A percentile compares a stretch with the other conserved stretches of the same genome.
These are phyloP conservation scores for Xestia ashworthii DNA, from an alignment of 2,888 invertebrate species.

Conservation along the genomic window DNA sequence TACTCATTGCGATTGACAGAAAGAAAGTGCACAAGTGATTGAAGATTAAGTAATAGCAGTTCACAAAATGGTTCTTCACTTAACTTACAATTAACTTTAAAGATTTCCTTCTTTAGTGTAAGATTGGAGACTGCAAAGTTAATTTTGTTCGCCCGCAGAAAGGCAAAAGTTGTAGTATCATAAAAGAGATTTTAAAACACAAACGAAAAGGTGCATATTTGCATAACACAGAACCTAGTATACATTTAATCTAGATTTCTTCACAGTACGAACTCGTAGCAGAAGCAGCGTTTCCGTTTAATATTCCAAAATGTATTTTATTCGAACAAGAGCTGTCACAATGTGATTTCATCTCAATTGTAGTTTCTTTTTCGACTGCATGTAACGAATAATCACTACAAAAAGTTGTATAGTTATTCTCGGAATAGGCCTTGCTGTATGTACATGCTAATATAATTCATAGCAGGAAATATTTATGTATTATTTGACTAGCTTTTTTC, in stretches of 20 bases:
- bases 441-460: conserved; percentile 12
- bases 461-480: conserved; percentile 10
- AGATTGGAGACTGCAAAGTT: conserved; percentile 9
- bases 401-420: conserved; percentile 18
- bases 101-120: not conserved
- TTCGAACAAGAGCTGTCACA: conserved; percentile 10
- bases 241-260: conserved; percentile 40
- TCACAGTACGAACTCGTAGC: conserved; percentile 11
- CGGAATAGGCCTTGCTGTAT: not conserved
- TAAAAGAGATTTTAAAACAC: conserved; percentile 11
- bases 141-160: conserved; percentile 25
- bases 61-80: conserved; percentile 24
- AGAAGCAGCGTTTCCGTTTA: conserved; percentile 22
- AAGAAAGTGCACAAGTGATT: conserved; percentile 74
- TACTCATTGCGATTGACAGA: conserved; percentile 71
- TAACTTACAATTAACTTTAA: not conserved
- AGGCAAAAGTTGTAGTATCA: not conserved
- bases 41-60: conserved; percentile 35
- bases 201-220: conserved; percentile 20
- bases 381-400: conserved; percentile 36
- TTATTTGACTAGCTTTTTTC: conserved; percentile 13
- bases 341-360: conserved; percentile 24
- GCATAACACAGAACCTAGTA: not conserved
- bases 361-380: conserved; percentile 29
- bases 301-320: conserved; percentile 38